Conservation (phyloP, 2,797 vertebrate species). For the Gobio occitaniae region DNA sequence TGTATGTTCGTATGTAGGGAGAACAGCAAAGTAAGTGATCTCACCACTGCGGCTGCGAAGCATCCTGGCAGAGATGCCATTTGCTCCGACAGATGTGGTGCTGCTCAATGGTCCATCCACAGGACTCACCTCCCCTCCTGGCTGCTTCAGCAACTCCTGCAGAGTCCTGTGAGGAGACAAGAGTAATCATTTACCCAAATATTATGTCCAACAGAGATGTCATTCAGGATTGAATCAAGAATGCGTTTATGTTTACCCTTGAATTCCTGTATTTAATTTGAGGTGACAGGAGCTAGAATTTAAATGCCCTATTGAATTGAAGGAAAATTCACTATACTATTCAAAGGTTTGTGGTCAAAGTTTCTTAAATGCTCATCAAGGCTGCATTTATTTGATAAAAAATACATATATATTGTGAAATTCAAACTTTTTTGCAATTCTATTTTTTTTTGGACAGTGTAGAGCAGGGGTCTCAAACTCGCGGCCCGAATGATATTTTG, state of each 20-base stretch:
- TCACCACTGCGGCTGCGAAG: constrained; percentile 87
- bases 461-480: too few species aligned
- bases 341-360: not conserved
- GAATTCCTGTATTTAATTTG: not conserved
- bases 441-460: not conserved
- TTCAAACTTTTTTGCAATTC: not conserved
- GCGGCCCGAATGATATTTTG: too few species aligned
- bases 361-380: not conserved
- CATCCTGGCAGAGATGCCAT: constrained; percentile 80
- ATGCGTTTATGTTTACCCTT: not conserved
- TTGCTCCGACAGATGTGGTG: constrained; percentile 73
- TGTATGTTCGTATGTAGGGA: not conserved
- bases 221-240: not conserved
- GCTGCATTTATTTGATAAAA: not conserved
- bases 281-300: not conserved
- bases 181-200: not conserved
- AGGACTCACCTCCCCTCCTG: constrained; percentile 75
- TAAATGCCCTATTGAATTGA: not conserved
- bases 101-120: constrained; percentile 71
- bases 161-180: constrained; percentile 79
- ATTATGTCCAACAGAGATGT: not conserved
- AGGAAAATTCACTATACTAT: not conserved
- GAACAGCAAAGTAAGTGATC: constrained; percentile 45
- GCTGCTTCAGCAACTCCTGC: constrained; percentile 93
- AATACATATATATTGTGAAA: not conserved